Base-by-base conservation (phyloP, 2,888 invertebrate genomes). In the Ochlodes sylvanus region DNA sequence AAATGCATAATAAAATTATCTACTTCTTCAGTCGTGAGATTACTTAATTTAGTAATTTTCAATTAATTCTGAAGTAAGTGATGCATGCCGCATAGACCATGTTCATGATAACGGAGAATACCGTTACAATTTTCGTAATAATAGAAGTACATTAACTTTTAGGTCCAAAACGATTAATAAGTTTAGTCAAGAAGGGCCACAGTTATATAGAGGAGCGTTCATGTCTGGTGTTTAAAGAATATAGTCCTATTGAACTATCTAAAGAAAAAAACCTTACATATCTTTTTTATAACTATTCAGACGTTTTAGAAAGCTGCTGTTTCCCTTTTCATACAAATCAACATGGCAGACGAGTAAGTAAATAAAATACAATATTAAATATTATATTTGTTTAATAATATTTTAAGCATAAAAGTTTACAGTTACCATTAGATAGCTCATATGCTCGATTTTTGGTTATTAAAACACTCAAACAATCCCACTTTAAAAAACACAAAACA, bases 221-320 rank as follows among this genome's bases (percentile, higher is more conserved):
- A 0, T 90, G 90, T 70, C 74, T 91, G 38, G 73, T 65, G 17
- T 92, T 92, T 64, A 50, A 77, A 50, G 88, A 90, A 70, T 15
- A 74, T 1, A 70, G 86, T 68, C 88, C 91, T 0, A 55, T 72
- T 2, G 19, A 21, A 0, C 34, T 80, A 7, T 80, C 81, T 0
- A 70, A 54, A 2, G 57, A 12, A 14, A 65, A 14, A 2, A 85
- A 86, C 68, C 71, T 72, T 4, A 88, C 87, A 0, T 89, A 85
- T 60, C 78, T 92, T 3, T 88, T 80, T 69, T 92, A 83, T 71
- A 83, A 78, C 6, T 90, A 83, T 70, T 89, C 91, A 0, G 86
- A 83, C 34, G 90, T 86, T 0, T 71, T 89, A 3, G 91, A 91
- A 69, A 82, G 73, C 68, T 92, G 91, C 69, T 92, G 91, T 68